phyloP scores from a whole-genome alignment of 1,140 invertebrate species.

The Bombus vancouverensis region DNA sequence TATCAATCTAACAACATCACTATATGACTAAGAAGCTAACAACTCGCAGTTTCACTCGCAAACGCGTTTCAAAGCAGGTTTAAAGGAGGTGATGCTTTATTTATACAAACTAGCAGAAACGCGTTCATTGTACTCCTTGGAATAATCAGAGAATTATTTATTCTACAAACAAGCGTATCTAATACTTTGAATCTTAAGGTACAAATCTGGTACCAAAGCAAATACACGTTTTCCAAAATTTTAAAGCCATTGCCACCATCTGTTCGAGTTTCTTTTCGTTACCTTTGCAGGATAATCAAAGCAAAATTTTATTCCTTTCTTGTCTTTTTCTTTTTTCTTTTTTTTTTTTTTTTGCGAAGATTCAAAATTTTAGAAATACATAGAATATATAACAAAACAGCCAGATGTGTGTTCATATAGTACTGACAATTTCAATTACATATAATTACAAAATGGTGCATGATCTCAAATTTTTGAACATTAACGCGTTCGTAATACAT shows the following conservation, averaged over 20 bases:
- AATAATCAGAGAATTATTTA: conserved; percentile 14
- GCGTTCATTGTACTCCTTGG: not conserved
- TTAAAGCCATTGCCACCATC: not conserved
- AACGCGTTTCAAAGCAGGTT: conserved; percentile 23
- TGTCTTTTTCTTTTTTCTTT: no score
- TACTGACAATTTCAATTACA: not conserved
- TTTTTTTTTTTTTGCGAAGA: no score
- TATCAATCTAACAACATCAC: conserved; percentile 14
- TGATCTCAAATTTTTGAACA: not conserved
- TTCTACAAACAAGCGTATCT: not conserved
- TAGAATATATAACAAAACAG: not conserved
- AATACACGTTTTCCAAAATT: not conserved
- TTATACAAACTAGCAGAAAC: not conserved
- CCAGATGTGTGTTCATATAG: not conserved
- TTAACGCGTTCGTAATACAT: not conserved
- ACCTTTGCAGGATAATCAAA: not conserved
- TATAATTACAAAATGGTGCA: not conserved
- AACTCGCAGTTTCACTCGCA: not conserved
- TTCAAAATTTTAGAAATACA: not conserved
- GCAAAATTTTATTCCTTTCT: not conserved
- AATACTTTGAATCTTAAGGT: not conserved
- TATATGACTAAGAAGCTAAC: conserved; percentile 39
- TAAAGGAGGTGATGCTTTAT: not conserved
- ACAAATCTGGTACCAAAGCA: not conserved
- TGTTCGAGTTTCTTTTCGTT: not conserved